Percentiles rank a stretch among this genome's conserved stretches.
Conservation (phyloP, 1,140 invertebrate genomes). For the Acromyrmex charruanus region DNA sequence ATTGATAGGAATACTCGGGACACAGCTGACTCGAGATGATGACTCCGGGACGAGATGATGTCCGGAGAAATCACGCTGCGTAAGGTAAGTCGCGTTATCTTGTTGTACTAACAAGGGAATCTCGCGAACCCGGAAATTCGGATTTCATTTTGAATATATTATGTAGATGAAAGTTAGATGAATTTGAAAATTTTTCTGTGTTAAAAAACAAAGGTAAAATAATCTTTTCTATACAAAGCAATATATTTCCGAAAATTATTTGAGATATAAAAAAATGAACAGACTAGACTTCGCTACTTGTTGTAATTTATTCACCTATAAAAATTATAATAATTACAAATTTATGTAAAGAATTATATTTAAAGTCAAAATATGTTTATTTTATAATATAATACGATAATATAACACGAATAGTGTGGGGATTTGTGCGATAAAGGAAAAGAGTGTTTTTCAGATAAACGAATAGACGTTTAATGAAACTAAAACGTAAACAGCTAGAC, state of each 20-base stretch:
- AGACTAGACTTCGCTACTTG: neutral
- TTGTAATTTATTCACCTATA: neutral
- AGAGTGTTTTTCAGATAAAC: too few relatives aligned
- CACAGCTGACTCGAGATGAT: neutral
- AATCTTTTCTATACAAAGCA: neutral
- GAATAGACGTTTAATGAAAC: too few relatives aligned
- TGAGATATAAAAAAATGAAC: neutral
- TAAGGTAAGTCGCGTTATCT: constrained; percentile 24
- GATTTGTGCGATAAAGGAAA: too few relatives aligned
- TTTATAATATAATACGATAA: too few relatives aligned
- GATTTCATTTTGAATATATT: neutral
- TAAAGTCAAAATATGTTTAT: too few relatives aligned
- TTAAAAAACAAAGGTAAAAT: neutral
- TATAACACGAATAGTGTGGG: too few relatives aligned
- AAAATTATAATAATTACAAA: constrained; percentile 1
- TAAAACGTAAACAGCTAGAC: too few relatives aligned
- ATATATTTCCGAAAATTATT: neutral
- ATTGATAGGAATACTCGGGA: neutral
- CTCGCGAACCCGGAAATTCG: neutral
- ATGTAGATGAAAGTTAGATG: neutral
- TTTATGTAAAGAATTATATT: neutral
- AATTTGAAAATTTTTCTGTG: neutral
- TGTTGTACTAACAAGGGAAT: neutral
- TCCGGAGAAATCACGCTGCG: neutral
- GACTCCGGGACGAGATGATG: neutral